phyloP scores from a whole-genome alignment of 2,797 vertebrate genomes.

The Telmatherina bonti region DNA sequence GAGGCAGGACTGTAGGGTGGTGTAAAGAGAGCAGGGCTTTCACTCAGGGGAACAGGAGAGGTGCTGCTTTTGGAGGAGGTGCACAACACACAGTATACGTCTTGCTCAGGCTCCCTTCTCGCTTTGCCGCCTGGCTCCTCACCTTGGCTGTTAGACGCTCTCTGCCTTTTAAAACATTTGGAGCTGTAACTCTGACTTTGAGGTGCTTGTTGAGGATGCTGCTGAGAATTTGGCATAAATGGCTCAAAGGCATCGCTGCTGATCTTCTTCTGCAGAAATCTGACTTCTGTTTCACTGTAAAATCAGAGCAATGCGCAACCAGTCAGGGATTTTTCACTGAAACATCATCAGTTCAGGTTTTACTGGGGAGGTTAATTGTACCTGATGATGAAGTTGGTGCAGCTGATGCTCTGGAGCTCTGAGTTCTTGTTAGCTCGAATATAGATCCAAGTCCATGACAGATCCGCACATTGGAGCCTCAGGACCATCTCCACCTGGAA shows the following conservation, averaged over 20 bases:
- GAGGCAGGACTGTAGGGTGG: slow-evolving; percentile 81
- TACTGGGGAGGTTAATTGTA: slow-evolving; percentile 46
- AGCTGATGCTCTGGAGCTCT: slow-evolving; percentile 49
- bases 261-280: slow-evolving; percentile 73
- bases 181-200: slow-evolving; percentile 25
- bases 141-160: slow-evolving; percentile 41
- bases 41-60: slow-evolving; percentile 54
- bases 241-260: slow-evolving; percentile 48
- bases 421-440: slow-evolving; percentile 38
- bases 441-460: slow-evolving; percentile 36
- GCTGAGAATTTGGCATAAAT: slow-evolving; percentile 17
- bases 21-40: slow-evolving; percentile 64
- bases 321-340: background rate
- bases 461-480: slow-evolving; percentile 42
- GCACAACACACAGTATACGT: slow-evolving; percentile 11
- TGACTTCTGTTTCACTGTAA: slow-evolving; percentile 80
- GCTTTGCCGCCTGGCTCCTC: slow-evolving; percentile 54
- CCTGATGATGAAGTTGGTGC: slow-evolving; percentile 85
- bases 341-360: slow-evolving; percentile 1
- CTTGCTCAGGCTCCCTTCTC: slow-evolving; percentile 41
- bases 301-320: slow-evolving; percentile 10
- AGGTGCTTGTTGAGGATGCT: slow-evolving; percentile 25
- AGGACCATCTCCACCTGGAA: slow-evolving; percentile 77
- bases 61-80: slow-evolving; percentile 29
- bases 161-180: slow-evolving; percentile 68